Evolutionary conservation across 2,113 vertebrate species (phyloP).

Genomic region (Monarcha castaneiventris): DNA sequence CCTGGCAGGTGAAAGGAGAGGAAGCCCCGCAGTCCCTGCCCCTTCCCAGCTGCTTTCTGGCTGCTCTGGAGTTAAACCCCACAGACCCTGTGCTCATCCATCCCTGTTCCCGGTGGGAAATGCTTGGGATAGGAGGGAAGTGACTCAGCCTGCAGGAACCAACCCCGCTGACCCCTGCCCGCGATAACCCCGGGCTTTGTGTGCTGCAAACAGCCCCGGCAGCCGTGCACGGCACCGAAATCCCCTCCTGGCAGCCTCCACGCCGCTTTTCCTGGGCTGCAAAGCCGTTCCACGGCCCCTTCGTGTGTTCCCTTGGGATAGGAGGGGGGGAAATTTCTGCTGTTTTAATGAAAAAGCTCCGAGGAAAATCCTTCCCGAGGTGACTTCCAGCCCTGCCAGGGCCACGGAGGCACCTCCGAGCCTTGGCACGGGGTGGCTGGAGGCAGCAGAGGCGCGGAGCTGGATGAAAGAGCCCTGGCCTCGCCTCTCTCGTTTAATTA

Average conservation of each 20-base stretch:
- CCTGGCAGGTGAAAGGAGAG: not conserved
- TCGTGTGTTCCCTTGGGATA: fast-evolving
- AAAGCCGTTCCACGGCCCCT: not conserved
- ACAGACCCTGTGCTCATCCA: not conserved
- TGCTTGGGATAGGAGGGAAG: not conserved
- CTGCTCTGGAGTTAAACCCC: not conserved
- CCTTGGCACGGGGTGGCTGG: not conserved
- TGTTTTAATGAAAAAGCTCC: not conserved
- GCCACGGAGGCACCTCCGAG: not conserved
- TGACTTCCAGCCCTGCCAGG: not conserved
- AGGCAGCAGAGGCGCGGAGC: not conserved
- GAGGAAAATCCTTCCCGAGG: not conserved
- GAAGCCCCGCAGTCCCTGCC: not conserved
- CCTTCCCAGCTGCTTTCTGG: not conserved
- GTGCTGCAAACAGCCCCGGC: not conserved
- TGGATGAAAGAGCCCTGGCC: not conserved
- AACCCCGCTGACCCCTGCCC: not conserved
- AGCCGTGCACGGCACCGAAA: fast-evolving
- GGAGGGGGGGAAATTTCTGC: not conserved
- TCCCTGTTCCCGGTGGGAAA: not conserved
- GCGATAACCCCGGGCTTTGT: not conserved
- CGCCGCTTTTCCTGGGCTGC: fast-evolving
- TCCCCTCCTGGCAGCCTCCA: not conserved
- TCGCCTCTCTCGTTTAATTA: not conserved
- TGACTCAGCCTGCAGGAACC: not conserved